phyloP scores from a whole-genome alignment of 2,113 vertebrate species.

The Lycaon pictus region DNA sequence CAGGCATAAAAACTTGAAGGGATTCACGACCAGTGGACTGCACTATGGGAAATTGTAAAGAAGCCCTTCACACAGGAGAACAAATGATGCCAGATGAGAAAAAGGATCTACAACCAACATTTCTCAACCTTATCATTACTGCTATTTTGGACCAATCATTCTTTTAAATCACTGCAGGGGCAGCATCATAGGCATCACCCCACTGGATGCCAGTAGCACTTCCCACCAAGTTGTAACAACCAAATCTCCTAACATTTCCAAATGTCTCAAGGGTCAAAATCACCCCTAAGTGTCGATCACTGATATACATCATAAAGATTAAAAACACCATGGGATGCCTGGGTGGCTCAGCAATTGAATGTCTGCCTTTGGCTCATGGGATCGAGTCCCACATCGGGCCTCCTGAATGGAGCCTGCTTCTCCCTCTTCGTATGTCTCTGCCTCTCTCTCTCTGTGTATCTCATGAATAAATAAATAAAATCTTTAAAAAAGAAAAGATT shows the following conservation, averaged over 20 bases:
- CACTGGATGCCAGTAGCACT: too few species aligned
- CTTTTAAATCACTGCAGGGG: background rate
- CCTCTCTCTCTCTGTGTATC: too few species aligned
- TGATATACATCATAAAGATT: background rate
- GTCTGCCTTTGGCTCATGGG: too few species aligned
- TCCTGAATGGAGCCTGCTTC: too few species aligned
- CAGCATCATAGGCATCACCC: background rate
- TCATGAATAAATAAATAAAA: too few species aligned
- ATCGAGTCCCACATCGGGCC: too few species aligned
- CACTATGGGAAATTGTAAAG: background rate
- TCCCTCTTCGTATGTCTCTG: too few species aligned
- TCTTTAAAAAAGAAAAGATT: too few species aligned
- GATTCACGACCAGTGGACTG: background rate
- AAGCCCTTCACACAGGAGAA: background rate
- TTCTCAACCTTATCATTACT: background rate
- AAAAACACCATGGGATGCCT: too few species aligned
- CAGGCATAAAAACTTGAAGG: background rate
- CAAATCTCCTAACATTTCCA: background rate
- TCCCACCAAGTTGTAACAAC: background rate
- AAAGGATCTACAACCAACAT: background rate
- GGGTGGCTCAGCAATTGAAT: too few species aligned
- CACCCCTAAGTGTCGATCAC: background rate
- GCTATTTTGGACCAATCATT: background rate
- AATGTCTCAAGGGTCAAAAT: background rate
- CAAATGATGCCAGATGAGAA: background rate